A percentile compares a stretch with the other conserved stretches of the same genome.
Evolutionary conservation across 2,113 vertebrate genomes (phyloP).

Genomic region (Lathamus discolor): DNA sequence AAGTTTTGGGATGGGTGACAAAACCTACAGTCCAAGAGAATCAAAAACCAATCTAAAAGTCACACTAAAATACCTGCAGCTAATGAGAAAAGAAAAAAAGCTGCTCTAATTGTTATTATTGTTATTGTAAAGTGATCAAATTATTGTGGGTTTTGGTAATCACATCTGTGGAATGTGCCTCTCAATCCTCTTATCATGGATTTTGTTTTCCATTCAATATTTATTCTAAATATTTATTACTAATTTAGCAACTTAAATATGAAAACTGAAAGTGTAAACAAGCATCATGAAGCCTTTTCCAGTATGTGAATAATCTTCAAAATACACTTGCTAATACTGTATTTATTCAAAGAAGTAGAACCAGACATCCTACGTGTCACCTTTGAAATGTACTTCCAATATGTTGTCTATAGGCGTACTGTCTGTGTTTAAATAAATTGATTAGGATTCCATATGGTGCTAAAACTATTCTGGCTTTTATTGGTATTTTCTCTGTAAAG

Average conservation of each 20-base stretch:
- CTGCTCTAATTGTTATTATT: not conserved
- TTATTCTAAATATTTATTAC: not conserved
- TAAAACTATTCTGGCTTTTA: not conserved
- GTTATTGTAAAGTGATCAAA: not conserved
- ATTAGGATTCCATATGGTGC: rapidly evolving
- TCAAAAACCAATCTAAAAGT: not conserved
- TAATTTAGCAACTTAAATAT: not conserved
- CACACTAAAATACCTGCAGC: not conserved
- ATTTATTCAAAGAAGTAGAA: not conserved
- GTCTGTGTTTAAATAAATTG: not conserved
- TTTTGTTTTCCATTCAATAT: not conserved
- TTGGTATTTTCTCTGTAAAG: not conserved
- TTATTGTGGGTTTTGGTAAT: not conserved
- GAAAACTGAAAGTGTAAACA: not conserved
- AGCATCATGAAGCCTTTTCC: not conserved
- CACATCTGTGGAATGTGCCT: not conserved
- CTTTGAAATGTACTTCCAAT: not conserved
- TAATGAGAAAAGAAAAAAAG: not conserved
- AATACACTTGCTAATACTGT: not conserved
- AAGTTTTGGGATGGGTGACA: not conserved
- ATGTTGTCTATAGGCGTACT: not conserved
- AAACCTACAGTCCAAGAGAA: not conserved
- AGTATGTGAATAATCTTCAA: not conserved
- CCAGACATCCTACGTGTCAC: not conserved
- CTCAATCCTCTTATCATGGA: not conserved